phyloP scores from a whole-genome alignment of 2,888 invertebrate genomes.

The Bombylius discolor region DNA sequence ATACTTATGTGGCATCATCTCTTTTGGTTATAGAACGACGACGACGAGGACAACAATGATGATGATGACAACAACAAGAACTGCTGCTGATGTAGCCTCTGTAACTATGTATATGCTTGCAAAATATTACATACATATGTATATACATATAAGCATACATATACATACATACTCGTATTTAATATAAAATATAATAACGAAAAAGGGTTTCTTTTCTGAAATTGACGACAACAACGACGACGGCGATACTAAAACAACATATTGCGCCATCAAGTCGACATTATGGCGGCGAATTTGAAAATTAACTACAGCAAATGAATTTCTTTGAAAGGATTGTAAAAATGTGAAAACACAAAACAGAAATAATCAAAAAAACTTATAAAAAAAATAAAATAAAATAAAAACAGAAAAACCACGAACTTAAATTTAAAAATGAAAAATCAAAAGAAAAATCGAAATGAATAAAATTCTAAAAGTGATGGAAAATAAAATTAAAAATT shows the following conservation, averaged over 20 bases:
- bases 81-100: too few species aligned
- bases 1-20: conserved; percentile 2
- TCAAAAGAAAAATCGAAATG: not conserved
- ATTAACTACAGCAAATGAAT: conserved; percentile 14
- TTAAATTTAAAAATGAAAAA: not conserved
- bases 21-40: not conserved
- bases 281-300: conserved; percentile 15
- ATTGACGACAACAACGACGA: too few species aligned
- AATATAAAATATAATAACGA: too few species aligned
- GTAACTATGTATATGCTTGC: too few species aligned
- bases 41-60: conserved; percentile 1
- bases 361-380: not conserved
- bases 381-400: not conserved
- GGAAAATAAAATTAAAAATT: not conserved
- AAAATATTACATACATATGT: too few species aligned
- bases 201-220: not conserved
- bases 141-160: too few species aligned
- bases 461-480: not conserved
- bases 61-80: too few species aligned
- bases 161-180: too few species aligned
- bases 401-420: not conserved
- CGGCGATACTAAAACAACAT: conserved; percentile 2
- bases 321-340: conserved; percentile 12
- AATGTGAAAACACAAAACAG: conserved; percentile 3
- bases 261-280: conserved; percentile 14